Conservation (phyloP, 2,113 vertebrate species). For the Brachypodius melanocephalos region DNA sequence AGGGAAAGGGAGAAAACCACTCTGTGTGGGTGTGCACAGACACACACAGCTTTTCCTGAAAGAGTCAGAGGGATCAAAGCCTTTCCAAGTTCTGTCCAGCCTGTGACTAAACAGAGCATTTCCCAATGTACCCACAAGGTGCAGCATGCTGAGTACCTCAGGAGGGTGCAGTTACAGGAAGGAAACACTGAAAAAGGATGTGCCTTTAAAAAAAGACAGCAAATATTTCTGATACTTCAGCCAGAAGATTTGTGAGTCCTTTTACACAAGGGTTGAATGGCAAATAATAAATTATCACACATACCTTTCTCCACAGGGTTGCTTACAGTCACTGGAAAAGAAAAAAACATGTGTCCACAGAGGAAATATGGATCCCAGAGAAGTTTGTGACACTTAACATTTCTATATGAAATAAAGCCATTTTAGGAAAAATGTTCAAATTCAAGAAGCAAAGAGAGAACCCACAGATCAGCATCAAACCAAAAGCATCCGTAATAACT, state of each 20-base stretch:
- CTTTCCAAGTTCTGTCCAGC: not conserved
- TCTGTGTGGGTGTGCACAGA: not conserved
- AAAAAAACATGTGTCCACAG: not conserved
- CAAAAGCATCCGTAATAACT: not conserved
- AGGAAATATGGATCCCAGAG: not conserved
- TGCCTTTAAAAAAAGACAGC: not conserved
- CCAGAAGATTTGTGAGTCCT: not conserved
- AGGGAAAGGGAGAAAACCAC: not conserved
- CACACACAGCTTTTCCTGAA: not conserved
- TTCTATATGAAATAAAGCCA: not conserved
- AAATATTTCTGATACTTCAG: not conserved
- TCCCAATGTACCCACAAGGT: not conserved
- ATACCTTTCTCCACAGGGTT: constrained; percentile 89
- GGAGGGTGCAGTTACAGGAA: not conserved
- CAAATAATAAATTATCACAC: constrained; percentile 14
- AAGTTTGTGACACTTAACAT: not conserved
- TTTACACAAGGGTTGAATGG: not conserved
- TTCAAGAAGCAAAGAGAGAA: not conserved
- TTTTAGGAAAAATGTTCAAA: not conserved
- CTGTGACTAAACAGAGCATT: not conserved
- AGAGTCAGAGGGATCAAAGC: not conserved
- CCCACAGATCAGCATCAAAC: not conserved
- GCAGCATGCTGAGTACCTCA: not conserved
- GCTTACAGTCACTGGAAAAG: constrained; percentile 84
- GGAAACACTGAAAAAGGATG: not conserved